Base-by-base conservation (phyloP, 2,113 vertebrate species). In the Dicaeum eximium region DNA sequence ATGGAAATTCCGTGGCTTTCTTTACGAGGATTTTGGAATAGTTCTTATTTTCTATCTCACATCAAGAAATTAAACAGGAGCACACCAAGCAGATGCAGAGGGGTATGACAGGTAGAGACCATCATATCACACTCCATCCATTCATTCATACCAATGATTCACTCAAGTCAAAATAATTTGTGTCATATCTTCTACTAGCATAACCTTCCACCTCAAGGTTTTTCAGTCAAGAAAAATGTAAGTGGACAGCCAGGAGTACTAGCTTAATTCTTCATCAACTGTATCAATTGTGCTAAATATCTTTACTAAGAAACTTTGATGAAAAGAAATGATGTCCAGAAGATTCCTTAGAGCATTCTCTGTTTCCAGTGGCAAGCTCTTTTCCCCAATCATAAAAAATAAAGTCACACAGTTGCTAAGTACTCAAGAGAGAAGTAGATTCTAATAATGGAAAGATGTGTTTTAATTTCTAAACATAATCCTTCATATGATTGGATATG, bases 381-480 rank as follows among this genome's bases (percentile, higher is more conserved):
- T 85, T 78, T 56, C 19, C 25, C 11, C 7, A 33, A 7, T 57
- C 35, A 45, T n/a, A 44, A 65, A 73, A 75, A 70, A 60, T 57
- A 58, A 56, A 61, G 22, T 48, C 18, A 28, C 16, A 53, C 8
- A 56, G 30, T 28, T 65, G n/a, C 15, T 82, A 61, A 91, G 25
- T n/a, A 89, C 58, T 89, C 40, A 64, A 88, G 40, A 77, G 18
- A 79, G 61, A 89, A 87, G 57, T 50, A 81, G 18, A 30, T 75
- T 79, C 70, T 91, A 75, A 91, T 96, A 3, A 87, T 40, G 53
- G 87, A 89, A 87, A n/a, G 7, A 60, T 60, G 22, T 74, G 15
- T 51, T 93, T 95, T 64, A 81, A 95, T 87, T 92, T 89, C 30
- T 69, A 85, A 87, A 82, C 61, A 45, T 70, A 93, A 87, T 67